A percentile compares a stretch with the other conserved stretches of the same genome.
Evolutionary conservation across 1,140 invertebrate species (phyloP).

Genomic region (Euwallacea fornicatus): DNA sequence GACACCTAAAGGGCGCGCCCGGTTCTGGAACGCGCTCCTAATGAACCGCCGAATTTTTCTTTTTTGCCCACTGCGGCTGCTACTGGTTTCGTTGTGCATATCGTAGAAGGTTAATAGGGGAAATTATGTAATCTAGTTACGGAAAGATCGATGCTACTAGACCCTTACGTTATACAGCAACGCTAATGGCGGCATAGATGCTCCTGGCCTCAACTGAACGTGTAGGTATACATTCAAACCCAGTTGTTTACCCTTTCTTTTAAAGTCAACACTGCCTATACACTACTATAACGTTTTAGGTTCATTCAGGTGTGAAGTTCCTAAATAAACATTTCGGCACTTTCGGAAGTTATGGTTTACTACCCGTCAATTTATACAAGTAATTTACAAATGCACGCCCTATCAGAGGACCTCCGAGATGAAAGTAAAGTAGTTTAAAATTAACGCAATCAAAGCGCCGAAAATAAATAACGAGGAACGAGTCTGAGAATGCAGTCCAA

Average conservation of each 20-base stretch:
- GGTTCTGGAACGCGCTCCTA: slow-evolving; percentile 40
- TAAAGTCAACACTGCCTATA: too few relatives aligned
- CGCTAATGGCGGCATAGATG: too few relatives aligned
- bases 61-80: slow-evolving; percentile 19
- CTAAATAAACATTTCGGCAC: slow-evolving; percentile 1
- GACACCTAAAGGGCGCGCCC: slow-evolving; percentile 40
- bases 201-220: too few relatives aligned
- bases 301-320: neutral
- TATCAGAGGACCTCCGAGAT: neutral
- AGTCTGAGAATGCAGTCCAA: slow-evolving; percentile 31
- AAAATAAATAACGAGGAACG: slow-evolving; percentile 27
- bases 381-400: neutral
- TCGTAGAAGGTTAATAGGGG: neutral
- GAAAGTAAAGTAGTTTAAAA: slow-evolving; percentile 19
- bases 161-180: too few relatives aligned
- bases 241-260: too few relatives aligned
- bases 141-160: too few relatives aligned
- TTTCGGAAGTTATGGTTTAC: neutral
- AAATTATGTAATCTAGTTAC: too few relatives aligned
- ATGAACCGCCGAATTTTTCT: slow-evolving; percentile 45
- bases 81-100: slow-evolving; percentile 20
- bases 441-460: slow-evolving; percentile 17
- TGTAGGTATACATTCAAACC: too few relatives aligned
- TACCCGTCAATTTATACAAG: neutral
- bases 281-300: too few relatives aligned